A percentile compares a stretch with the other conserved stretches of the same genome.
These are phyloP conservation scores for Abscondita cerata DNA, from an alignment of 2,888 invertebrate genomes.

Conservation along the genomic window DNA sequence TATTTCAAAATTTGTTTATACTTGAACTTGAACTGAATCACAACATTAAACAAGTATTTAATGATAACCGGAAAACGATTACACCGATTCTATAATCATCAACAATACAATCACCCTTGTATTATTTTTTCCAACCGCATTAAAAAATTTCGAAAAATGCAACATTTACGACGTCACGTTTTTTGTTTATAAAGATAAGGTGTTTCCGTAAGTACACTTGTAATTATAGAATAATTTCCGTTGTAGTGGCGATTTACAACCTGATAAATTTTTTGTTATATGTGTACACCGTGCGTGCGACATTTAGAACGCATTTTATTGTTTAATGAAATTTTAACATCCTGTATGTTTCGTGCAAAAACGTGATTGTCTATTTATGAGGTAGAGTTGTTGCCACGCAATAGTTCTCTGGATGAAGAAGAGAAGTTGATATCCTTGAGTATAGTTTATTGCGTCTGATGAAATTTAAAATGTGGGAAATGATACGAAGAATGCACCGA, in stretches of 20 bases:
- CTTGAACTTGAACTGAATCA: no score
- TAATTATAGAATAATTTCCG: constrained; percentile 13
- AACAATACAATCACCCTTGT: no score
- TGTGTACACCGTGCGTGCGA: background rate
- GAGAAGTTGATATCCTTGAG: constrained; percentile 10
- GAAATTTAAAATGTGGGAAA: background rate
- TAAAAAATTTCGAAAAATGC: background rate
- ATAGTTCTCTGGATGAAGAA: constrained; percentile 1
- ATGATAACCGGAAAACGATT: no score
- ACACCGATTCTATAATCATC: no score
- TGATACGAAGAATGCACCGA: background rate
- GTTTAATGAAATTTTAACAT: background rate
- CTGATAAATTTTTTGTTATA: constrained; percentile 7
- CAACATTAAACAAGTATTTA: no score
- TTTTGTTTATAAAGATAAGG: constrained; percentile 7
- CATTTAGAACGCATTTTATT: constrained; percentile 3
- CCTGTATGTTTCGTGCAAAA: constrained; percentile 5
- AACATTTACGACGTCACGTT: background rate
- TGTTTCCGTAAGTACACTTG: constrained; percentile 12
- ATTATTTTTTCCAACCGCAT: background rate
- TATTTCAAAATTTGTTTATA: no score
- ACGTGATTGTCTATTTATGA: constrained; percentile 1
- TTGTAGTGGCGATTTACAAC: constrained; percentile 5
- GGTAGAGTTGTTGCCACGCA: background rate
- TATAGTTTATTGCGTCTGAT: background rate